Evolutionary conservation across 2,113 vertebrate genomes (phyloP), one percentile per base, ranked within the genome.

Genomic region (Labeo rohita): DNA sequence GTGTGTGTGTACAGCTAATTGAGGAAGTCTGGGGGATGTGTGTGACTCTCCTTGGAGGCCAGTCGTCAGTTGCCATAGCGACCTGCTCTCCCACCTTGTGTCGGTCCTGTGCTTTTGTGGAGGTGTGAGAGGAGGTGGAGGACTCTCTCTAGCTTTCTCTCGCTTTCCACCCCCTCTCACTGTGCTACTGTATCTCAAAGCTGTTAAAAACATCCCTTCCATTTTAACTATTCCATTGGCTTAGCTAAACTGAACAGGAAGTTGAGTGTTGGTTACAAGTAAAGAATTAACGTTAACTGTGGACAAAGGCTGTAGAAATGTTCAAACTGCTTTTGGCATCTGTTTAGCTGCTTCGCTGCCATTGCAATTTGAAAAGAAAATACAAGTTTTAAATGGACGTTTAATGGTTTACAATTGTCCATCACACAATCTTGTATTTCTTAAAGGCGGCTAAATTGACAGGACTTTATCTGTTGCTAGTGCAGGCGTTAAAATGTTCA

Each of bases 21-120:
- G 88, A 89, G 82, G 82, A 87, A 83, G 85, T 89, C 85, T 89
- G 82, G 83, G 82, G 77, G 83, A 85, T 84, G 73, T 85, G 75
- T 79, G 84, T 80, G 85, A 86, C 81, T 89, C 68, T 86, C 78
- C 79, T 87, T 85, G 83, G 88, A 89, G 88, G 88, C 88, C 82
- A 87, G 85, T 89, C 61, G 65, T 82, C 88, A 87, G 88, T 89
- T 89, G 85, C 88, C 85, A 89, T 89, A 87, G 88, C 88, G 88
- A 89, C 88, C 85, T 89, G 85, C 83, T 84, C 86, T 89, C 85
- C 85, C 85, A 89, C 85, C 85, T 89, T 89, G 85, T 87, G 85
- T 89, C 73, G 72, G 72, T 87, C 85, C 86, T 85, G 82, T 74
- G 86, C 82, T 84, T 89, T 87, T 87, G 85, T 89, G 88, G 83